Evolutionary conservation across 2,797 vertebrate species (phyloP), one percentile per base, ranked within the genome.

Genomic region (Clarias pachynema): DNA sequence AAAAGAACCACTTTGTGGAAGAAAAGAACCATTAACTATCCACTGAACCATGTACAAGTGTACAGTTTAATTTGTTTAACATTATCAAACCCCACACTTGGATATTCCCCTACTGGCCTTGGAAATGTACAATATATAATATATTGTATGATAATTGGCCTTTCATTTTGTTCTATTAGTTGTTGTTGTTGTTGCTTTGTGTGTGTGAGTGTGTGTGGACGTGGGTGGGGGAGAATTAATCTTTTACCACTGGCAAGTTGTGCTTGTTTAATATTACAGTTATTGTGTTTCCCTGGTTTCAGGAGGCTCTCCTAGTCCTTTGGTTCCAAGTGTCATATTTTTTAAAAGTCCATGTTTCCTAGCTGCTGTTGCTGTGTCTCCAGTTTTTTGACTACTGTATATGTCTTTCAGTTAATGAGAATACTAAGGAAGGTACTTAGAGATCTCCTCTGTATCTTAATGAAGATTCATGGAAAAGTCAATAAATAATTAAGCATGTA

Each of bases 221-320:
- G 66, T 69, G 31, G 18, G 44, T 56, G 31, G 60, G n/a, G 77
- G n/a, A 15, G 15, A 53, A 26, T 81, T 31, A 49, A 31, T 53
- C 8, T 66, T 68, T 40, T 53, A 44, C 5, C 53, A 24, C 26
- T 66, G 44, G 60, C 37, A 31, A 65, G n/a, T 66, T 18, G 49
- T 49, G 16, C 16, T 18, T 81, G 79, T 81, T 81, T 53, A 81
- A 49, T 34, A 40, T 40, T 79, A 53, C 44, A 68, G 79, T 66
- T 79, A 18, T 63, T 63, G 59, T 44, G 77, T 79, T 79, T 79
- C 77, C 77, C 34, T 63, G 59, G 77, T 79, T 79, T 81, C 37
- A 66, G 79, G 63, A 66, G 20, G 10, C 40, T 81, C 40, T 80
- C n/a, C n/a, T 53, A 65, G 44, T 81, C 3, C 26, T 31, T 44